These are phyloP conservation scores for Cordilura impudica DNA, from an alignment of 2,888 invertebrate species.

Conservation along the genomic window DNA sequence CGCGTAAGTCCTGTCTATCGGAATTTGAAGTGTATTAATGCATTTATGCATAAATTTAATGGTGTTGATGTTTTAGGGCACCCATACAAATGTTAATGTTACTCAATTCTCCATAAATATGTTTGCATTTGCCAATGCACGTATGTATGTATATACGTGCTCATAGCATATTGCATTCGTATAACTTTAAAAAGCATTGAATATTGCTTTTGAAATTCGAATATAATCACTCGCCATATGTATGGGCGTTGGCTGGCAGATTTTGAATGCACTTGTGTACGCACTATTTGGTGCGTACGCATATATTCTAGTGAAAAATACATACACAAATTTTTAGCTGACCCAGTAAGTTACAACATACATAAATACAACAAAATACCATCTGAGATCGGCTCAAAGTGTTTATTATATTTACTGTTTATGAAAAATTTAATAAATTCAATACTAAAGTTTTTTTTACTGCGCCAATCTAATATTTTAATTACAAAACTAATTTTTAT, in stretches of 20 bases:
- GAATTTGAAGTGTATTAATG: too few species aligned
- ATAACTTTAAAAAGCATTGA: conserved; percentile 28
- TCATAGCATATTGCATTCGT: conserved; percentile 18
- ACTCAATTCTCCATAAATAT: background rate
- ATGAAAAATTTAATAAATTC: too few species aligned
- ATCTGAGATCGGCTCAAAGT: too few species aligned
- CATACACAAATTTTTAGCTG: background rate
- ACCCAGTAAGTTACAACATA: too few species aligned
- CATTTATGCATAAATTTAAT: background rate
- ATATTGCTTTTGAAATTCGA: conserved; percentile 15
- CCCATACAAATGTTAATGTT: conserved; percentile 4
- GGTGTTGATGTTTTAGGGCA: background rate
- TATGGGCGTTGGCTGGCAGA: conserved; percentile 58
- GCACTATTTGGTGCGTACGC: conserved; percentile 60
- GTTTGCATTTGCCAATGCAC: background rate
- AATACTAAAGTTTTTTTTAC: too few species aligned
- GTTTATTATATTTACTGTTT: too few species aligned
- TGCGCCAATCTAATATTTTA: too few species aligned
- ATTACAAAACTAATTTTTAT: too few species aligned
- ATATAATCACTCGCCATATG: conserved; percentile 26
- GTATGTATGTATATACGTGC: background rate
- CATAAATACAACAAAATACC: too few species aligned
- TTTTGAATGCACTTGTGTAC: conserved; percentile 52
- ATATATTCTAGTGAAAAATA: conserved; percentile 31
- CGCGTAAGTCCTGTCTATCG: background rate